Base-by-base conservation (phyloP, 2,888 invertebrate genomes). In the Drosophila melanosoma region DNA sequence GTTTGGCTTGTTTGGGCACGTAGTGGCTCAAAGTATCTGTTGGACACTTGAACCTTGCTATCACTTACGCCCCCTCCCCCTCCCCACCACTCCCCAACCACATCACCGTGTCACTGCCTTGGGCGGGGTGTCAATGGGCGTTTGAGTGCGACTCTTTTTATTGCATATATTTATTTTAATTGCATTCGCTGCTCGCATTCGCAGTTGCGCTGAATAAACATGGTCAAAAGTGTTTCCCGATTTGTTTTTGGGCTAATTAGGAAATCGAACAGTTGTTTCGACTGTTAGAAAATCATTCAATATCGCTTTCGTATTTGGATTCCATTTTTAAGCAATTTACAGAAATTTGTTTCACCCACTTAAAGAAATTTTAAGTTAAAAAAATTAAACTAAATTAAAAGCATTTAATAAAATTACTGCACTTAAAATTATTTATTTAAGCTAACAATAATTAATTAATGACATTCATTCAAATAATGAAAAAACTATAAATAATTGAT, bases 121-220 rank as follows among this genome's bases (percentile, higher is more conserved):
- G 15, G 23, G 45, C 45, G 61, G 57, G 64, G 68, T 71, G 71
- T 67, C 73, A 70, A 74, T 69, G 68, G 68, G 69, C 63, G 74
- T 61, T 69, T 48, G 38, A 33, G 32, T 40, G 15, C 8, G 59
- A 51, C 65, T 65, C 11, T 68, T 79, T 63, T 56, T 76, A 68
- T 68, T 76, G 82, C 84, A 84, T 83, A 86, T 75, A 87, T 89
- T 89, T 80, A 83, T 78, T 84, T 87, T 89, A 87, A 89, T 84
- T 88, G 87, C 87, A 79, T 74, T 75, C 66, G 74, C 53, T 78
- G 73, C 59, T 69, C 53, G 48, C 59, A 40, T 57, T 76, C 58
- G 71, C 20, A 54, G 59, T 74, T 61, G 23, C 52, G 8, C 23
- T 49, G 74, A 74, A 45, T 66, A 67, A 69, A 73, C 57, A 64